Conservation (phyloP, 2,797 vertebrate species). For the Lithobates pipiens region DNA sequence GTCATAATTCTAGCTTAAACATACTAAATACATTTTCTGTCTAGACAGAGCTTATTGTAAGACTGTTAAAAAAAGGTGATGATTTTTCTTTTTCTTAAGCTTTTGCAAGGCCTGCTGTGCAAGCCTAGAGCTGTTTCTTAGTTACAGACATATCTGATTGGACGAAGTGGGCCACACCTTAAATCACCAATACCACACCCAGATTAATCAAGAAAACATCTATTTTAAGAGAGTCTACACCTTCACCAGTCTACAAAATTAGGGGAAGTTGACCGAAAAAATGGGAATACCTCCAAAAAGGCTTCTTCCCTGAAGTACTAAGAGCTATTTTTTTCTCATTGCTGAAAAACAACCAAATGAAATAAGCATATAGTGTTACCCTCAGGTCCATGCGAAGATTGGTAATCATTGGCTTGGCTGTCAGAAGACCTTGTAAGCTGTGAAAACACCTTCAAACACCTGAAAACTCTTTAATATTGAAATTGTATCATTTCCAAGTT, state of each 20-base stretch:
- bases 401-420: not conserved
- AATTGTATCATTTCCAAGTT: slow-evolving; percentile 3
- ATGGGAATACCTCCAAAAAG: not conserved
- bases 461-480: not conserved
- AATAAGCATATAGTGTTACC: not conserved
- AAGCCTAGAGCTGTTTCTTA: no score
- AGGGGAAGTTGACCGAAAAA: no score
- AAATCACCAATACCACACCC: not conserved
- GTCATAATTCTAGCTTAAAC: not conserved
- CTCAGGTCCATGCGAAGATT: not conserved
- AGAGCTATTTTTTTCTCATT: not conserved
- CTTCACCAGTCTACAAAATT: not conserved
- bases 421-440: not conserved
- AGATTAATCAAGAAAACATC: not conserved
- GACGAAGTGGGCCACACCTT: not conserved
- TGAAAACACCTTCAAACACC: slow-evolving; percentile 18
- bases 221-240: not conserved
- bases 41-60: not conserved
- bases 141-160: not conserved
- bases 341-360: not conserved
- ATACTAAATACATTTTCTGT: not conserved
- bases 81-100: no score
- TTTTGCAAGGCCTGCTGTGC: no score
- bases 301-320: not conserved
- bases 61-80: no score